A percentile compares a stretch with the other conserved stretches of the same genome.
phyloP scores from a whole-genome alignment of 2,888 invertebrate species.

The Leptinotarsa juncta region DNA sequence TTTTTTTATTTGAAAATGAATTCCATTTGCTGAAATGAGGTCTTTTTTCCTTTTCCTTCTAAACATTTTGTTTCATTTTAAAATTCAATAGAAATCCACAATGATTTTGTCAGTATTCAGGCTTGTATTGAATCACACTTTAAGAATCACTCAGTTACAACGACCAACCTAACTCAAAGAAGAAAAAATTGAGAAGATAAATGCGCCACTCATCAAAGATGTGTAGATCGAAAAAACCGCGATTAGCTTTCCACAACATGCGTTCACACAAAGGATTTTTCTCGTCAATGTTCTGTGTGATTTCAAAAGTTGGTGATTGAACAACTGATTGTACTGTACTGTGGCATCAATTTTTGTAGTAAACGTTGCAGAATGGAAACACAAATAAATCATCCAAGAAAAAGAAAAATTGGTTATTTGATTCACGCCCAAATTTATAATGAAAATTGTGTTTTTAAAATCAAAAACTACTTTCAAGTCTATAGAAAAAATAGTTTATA shows the following conservation, averaged over 20 bases:
- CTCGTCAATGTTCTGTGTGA: slow-evolving; percentile 14
- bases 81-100: too few species aligned
- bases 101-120: neutral
- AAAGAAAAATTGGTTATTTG: too few species aligned
- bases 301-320: neutral
- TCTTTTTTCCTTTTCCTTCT: too few species aligned
- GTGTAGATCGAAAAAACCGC: slow-evolving; percentile 26
- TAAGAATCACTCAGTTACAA: slow-evolving; percentile 15
- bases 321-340: neutral
- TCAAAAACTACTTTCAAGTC: too few species aligned
- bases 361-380: neutral
- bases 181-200: neutral
- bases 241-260: slow-evolving; percentile 18
- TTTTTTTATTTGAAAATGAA: too few species aligned
- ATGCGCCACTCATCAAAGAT: slow-evolving; percentile 17
- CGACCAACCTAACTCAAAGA: slow-evolving; percentile 14
- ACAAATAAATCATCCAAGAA: neutral
- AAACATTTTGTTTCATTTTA: too few species aligned
- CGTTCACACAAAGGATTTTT: slow-evolving; percentile 20
- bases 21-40: too few species aligned
- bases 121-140: neutral
- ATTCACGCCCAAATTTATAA: too few species aligned
- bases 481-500: too few species aligned
- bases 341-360: neutral
- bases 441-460: too few species aligned